phyloP scores from a whole-genome alignment of 2,113 vertebrate species.

The Oncorhynchus masou region DNA sequence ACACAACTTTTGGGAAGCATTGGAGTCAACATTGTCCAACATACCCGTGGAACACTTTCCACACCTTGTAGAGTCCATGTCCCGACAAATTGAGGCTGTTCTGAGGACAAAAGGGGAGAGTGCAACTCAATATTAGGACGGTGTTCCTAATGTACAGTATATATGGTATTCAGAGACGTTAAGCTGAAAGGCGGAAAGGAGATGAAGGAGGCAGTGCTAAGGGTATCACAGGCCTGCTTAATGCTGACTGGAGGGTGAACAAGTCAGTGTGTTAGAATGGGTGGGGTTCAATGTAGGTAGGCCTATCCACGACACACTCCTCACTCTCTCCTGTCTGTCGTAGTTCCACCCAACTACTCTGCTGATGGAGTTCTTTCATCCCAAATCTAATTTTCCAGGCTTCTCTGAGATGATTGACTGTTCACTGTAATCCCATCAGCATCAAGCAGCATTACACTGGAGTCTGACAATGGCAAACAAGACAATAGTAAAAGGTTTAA shows the following conservation, averaged over 20 bases:
- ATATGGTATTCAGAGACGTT: background rate
- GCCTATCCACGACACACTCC: background rate
- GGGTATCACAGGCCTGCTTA: background rate
- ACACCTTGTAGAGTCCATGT: no score
- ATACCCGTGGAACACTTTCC: no score
- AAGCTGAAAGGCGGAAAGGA: background rate
- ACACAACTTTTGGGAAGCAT: no score
- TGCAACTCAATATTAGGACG: no score
- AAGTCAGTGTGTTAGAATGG: background rate
- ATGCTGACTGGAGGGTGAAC: background rate
- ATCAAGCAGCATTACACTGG: constrained; percentile 29
- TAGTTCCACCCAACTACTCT: constrained; percentile 18
- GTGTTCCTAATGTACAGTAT: no score
- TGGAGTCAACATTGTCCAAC: no score
- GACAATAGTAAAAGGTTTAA: constrained; percentile 11
- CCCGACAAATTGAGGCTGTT: no score
- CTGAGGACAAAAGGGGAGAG: no score
- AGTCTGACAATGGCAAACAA: constrained; percentile 28
- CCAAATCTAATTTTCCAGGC: constrained; percentile 36
- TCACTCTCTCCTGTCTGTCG: constrained; percentile 17
- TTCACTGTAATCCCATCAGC: constrained; percentile 36
- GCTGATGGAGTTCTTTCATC: constrained; percentile 24
- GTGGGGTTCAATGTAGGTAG: background rate
- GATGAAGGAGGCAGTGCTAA: background rate
- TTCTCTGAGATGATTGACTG: constrained; percentile 6